Evolutionary conservation across 1,140 invertebrate genomes (phyloP).

Genomic region (Drosophila willistoni): DNA sequence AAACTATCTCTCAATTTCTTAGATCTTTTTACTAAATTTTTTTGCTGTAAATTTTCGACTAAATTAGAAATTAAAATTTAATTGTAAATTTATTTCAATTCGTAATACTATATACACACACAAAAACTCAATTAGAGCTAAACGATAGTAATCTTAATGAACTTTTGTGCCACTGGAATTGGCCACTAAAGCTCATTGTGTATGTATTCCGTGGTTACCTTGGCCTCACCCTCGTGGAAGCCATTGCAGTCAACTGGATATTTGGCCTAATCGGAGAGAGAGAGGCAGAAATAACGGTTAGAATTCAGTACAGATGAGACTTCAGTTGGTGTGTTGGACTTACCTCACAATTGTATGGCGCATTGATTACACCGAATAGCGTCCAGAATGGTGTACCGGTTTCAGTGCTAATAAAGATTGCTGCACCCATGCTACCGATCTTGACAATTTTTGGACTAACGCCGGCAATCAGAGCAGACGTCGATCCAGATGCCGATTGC

Average conservation of each 20-base stretch:
- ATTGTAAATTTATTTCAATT: conserved; percentile 71
- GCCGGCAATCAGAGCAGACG: conserved; percentile 82
- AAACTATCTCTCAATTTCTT: neutral
- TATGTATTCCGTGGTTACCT: conserved; percentile 90
- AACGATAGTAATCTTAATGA: conserved; percentile 50
- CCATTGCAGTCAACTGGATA: conserved; percentile 89
- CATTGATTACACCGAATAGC: conserved; percentile 84
- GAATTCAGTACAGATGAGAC: conserved; percentile 30
- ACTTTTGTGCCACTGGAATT: conserved; percentile 26
- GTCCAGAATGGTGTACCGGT: conserved; percentile 85
- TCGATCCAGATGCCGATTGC: conserved; percentile 43
- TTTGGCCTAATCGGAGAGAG: conserved; percentile 84
- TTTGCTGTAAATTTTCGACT: neutral
- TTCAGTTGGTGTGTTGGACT: conserved; percentile 32
- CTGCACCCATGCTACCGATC: conserved; percentile 87
- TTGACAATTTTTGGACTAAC: conserved; percentile 88
- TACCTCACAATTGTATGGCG: conserved; percentile 85
- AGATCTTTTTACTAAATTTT: too few relatives aligned
- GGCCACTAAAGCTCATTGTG: conserved; percentile 88
- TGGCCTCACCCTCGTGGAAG: conserved; percentile 91
- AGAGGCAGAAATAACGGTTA: conserved; percentile 28
- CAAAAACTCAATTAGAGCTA: conserved; percentile 69
- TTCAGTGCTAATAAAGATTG: conserved; percentile 84
- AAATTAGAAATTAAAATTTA: conserved; percentile 35
- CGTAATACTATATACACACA: conserved; percentile 76